Percentiles rank a stretch among this genome's conserved stretches.
These are phyloP conservation scores for Chouioia cunea DNA, from an alignment of 2,888 invertebrate genomes.

Conservation along the genomic window DNA sequence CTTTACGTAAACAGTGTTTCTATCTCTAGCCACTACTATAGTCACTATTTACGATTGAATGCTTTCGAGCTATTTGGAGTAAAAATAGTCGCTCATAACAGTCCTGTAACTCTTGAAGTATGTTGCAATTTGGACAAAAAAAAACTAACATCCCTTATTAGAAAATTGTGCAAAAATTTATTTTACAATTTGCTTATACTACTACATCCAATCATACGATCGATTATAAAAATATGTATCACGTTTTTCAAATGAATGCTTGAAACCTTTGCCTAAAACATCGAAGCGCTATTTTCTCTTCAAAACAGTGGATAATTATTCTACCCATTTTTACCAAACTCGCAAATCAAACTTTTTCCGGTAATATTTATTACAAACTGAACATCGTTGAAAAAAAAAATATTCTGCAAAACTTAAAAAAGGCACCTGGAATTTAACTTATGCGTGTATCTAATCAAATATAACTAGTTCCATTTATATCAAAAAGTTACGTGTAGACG, in stretches of 20 bases:
- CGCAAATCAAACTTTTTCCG: conserved; percentile 4
- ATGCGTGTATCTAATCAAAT: conserved; percentile 42
- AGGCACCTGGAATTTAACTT: conserved; percentile 47
- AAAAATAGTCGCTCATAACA: background rate
- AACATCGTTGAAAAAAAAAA: conserved; percentile 18
- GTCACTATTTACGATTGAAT: too few relatives aligned
- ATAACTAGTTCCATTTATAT: conserved; percentile 42
- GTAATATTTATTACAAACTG: conserved; percentile 9
- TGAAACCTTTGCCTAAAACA: conserved; percentile 24
- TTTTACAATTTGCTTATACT: conserved; percentile 32
- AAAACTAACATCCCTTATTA: conserved; percentile 27
- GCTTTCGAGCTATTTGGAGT: too few relatives aligned
- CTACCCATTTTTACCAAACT: conserved; percentile 6
- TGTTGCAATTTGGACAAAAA: conserved; percentile 13
- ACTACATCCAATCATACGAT: conserved; percentile 28
- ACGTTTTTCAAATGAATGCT: conserved; percentile 25
- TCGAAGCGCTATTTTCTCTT: conserved; percentile 15
- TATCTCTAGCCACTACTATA: too few relatives aligned
- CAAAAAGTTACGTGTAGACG: conserved; percentile 41
- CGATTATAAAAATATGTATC: conserved; percentile 31
- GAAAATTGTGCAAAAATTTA: conserved; percentile 35
- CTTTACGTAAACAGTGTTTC: too few relatives aligned
- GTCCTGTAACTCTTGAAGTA: conserved; percentile 15
- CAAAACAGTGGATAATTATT: conserved; percentile 15
- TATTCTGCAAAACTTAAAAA: conserved; percentile 43